Percentiles rank a stretch among this genome's conserved stretches.
Conservation (phyloP, 1,140 invertebrate genomes). For the Heliconius hermathena region DNA sequence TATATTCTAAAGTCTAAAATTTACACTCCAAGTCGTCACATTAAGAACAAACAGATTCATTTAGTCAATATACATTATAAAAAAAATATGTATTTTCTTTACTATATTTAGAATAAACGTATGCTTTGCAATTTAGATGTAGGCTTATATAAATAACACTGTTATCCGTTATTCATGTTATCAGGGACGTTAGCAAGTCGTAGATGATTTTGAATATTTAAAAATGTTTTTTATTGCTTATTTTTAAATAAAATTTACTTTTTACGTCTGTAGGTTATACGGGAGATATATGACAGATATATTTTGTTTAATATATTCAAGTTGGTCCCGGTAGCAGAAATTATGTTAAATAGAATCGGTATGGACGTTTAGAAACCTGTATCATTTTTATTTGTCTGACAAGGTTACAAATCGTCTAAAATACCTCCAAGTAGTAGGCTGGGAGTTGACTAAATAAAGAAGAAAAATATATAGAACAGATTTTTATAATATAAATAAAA, state of each 20-base stretch:
- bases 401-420: no score
- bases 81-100: neutral
- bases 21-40: neutral
- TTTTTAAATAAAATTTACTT: neutral
- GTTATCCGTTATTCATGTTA: slow-evolving; percentile 1
- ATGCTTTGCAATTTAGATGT: neutral
- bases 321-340: no score
- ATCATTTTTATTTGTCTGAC: neutral
- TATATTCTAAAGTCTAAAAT: neutral
- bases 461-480: no score
- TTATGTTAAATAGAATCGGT: neutral
- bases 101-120: neutral
- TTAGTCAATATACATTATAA: neutral
- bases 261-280: neutral
- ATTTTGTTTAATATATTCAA: neutral
- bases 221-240: neutral
- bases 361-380: neutral
- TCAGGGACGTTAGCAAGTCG: slow-evolving; percentile 9
- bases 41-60: neutral
- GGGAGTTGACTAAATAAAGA: no score
- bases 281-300: neutral
- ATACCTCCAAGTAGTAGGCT: no score
- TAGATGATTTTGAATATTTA: slow-evolving; percentile 7
- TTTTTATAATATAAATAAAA: no score
- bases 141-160: slow-evolving; percentile 3